Conservation (phyloP, 2,113 vertebrate genomes). For the Notothenia rossii region DNA sequence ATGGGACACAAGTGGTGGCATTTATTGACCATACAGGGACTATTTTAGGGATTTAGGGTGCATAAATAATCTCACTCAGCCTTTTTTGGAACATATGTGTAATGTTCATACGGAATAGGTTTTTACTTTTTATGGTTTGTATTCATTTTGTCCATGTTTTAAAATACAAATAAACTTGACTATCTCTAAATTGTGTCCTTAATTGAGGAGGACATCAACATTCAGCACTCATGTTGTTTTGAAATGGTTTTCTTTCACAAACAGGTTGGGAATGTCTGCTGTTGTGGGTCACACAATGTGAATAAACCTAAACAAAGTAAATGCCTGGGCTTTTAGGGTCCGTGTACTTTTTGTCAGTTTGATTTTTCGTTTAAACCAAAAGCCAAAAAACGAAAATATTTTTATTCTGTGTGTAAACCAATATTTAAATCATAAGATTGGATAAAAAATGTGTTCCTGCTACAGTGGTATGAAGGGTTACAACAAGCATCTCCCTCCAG, state of each 20-base stretch:
- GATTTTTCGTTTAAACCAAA: too few species aligned
- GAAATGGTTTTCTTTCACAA: not conserved
- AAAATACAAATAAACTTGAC: too few species aligned
- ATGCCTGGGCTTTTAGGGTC: not conserved
- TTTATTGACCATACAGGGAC: too few species aligned
- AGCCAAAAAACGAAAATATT: too few species aligned
- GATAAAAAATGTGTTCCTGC: not conserved
- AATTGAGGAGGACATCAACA: not conserved
- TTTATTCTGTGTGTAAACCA: accelerated
- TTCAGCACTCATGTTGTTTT: not conserved
- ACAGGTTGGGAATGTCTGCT: not conserved
- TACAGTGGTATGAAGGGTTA: too few species aligned
- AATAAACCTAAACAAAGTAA: not conserved
- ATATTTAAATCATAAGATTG: not conserved
- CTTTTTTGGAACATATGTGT: not conserved
- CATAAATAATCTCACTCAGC: not conserved
- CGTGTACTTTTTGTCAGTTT: too few species aligned
- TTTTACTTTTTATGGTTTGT: too few species aligned
- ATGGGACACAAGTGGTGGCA: too few species aligned
- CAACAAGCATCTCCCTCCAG: too few species aligned
- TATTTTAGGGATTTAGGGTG: not conserved
- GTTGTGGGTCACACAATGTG: not conserved
- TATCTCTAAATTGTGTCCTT: too few species aligned
- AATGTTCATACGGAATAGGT: not conserved
- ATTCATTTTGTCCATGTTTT: too few species aligned